These are phyloP conservation scores for Cherax destructor DNA, from an alignment of 1,140 invertebrate species.

Conservation along the genomic window DNA sequence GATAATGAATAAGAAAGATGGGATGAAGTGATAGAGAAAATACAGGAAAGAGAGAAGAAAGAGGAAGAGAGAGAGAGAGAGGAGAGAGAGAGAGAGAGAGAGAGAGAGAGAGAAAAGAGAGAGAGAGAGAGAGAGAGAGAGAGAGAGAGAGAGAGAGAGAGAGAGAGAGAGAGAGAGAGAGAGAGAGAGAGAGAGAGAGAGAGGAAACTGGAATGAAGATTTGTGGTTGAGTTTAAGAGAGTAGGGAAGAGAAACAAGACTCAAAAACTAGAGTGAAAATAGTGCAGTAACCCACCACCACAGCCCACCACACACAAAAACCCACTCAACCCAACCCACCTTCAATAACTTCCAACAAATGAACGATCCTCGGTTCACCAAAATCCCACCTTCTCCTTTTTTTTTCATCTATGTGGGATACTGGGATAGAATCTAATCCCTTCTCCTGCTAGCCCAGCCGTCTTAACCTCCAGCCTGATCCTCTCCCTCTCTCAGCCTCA, in stretches of 20 bases:
- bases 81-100: background rate
- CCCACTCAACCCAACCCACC: no score
- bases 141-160: background rate
- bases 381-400: background rate
- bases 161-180: background rate
- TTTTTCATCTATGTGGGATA: no score
- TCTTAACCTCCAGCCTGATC: background rate
- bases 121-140: conserved; percentile 1
- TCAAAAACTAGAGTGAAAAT: no score
- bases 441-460: background rate
- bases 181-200: conserved; percentile 10
- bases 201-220: no score
- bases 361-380: background rate
- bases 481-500: background rate
- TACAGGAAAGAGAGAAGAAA: no score
- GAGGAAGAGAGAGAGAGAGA: no score
- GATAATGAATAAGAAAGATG: no score
- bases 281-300: no score
- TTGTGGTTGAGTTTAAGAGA: background rate
- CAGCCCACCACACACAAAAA: no score
- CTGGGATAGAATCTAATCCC: background rate
- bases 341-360: background rate
- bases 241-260: background rate
- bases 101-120: background rate
- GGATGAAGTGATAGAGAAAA: no score